These are phyloP conservation scores for Pteronura brasiliensis DNA, from an alignment of 2,113 vertebrate genomes.

Conservation along the genomic window DNA sequence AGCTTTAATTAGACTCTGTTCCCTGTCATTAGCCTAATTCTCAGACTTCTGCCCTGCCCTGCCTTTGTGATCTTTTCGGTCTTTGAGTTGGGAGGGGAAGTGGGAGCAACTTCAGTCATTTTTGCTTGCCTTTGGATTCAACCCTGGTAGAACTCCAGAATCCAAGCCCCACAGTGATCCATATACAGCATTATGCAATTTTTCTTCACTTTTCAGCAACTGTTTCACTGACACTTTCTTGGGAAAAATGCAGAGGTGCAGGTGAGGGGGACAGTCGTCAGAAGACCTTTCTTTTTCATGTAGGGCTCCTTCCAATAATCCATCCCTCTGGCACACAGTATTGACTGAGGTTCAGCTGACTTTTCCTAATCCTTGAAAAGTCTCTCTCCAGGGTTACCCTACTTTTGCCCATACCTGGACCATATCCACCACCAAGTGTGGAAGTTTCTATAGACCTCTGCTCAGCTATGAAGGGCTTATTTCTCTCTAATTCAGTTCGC, in stretches of 20 bases:
- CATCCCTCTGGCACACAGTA: neutral
- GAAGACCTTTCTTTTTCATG: neutral
- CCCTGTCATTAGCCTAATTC: neutral
- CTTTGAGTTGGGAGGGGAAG: neutral
- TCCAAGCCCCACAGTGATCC: neutral
- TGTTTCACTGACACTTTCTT: constrained; percentile 4
- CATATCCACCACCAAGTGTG: neutral
- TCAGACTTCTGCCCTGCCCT: neutral
- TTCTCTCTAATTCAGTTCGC: constrained; percentile 43
- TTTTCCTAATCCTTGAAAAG: neutral
- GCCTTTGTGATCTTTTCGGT: constrained; percentile 10
- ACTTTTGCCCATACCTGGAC: neutral
- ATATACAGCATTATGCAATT: neutral
- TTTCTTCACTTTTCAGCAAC: neutral
- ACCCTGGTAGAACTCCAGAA: neutral
- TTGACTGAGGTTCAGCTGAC: neutral
- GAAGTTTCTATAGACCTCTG: constrained; percentile 4
- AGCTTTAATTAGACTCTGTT: neutral
- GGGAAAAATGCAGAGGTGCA: neutral
- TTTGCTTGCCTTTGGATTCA: neutral
- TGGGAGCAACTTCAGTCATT: neutral
- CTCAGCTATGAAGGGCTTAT: neutral
- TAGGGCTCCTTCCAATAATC: neutral
- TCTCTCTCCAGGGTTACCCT: neutral
- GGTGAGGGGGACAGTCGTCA: neutral